Evolutionary conservation across 2,113 vertebrate genomes (phyloP).

Genomic region (Grammomys surdaster): DNA sequence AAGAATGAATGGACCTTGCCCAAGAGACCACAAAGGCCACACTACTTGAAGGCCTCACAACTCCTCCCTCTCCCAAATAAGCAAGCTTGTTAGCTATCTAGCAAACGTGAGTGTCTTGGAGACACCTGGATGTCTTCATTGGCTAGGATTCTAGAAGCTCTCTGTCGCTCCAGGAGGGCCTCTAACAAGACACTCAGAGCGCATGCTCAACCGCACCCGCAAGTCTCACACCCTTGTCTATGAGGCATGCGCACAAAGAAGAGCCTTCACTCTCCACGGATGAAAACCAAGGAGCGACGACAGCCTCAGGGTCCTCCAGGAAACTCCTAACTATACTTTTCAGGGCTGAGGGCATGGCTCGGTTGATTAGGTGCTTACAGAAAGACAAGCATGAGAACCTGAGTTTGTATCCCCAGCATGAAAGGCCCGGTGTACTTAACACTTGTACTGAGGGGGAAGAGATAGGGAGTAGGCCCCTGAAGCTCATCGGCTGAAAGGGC

Average conservation of each 20-base stretch:
- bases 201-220: neutral
- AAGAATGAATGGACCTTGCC: neutral
- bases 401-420: neutral
- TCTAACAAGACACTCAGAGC: neutral
- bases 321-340: neutral
- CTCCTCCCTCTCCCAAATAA: neutral
- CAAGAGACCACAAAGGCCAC: no score
- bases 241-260: neutral
- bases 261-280: neutral
- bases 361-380: neutral
- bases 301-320: neutral
- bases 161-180: no score
- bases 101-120: neutral
- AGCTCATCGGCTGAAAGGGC: neutral
- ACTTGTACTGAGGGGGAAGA: no score
- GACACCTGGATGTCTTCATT: neutral
- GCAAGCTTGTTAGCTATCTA: neutral
- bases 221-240: neutral
- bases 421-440: neutral
- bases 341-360: neutral
- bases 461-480: no score
- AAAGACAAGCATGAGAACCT: neutral
- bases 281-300: neutral
- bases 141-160: neutral
- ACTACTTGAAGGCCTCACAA: fast-evolving